Conservation (phyloP, 1,140 invertebrate genomes). For the Centruroides vittatus region DNA sequence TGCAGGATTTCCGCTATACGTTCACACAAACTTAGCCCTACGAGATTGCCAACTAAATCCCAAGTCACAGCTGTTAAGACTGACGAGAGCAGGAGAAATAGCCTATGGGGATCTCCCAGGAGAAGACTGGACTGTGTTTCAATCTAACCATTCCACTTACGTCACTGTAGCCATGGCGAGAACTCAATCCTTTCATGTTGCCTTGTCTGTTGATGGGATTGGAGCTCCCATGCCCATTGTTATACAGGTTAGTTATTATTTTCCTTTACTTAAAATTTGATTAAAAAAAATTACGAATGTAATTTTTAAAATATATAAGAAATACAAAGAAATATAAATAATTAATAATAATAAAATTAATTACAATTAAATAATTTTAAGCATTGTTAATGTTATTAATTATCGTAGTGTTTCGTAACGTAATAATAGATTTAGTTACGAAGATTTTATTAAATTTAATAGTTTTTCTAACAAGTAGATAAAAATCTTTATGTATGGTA, state of each 20-base stretch:
- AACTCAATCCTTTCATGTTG: constrained; percentile 6
- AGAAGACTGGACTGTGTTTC: constrained; percentile 87
- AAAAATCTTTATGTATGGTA: too few species aligned
- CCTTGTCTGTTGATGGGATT: too few species aligned
- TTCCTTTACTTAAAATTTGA: background rate
- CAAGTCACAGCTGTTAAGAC: constrained; percentile 66
- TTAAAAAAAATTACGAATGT: background rate
- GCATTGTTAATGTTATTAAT: too few species aligned
- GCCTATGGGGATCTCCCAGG: constrained; percentile 68
- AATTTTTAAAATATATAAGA: background rate
- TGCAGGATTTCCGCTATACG: constrained; percentile 64
- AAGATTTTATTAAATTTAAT: too few species aligned
- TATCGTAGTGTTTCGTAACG: too few species aligned
- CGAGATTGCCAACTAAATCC: constrained; percentile 78
- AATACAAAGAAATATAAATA: background rate
- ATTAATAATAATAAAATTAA: too few species aligned
- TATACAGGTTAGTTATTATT: background rate
- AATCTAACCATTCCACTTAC: constrained; percentile 81
- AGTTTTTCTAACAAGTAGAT: too few species aligned
- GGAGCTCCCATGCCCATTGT: background rate
- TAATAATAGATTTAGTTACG: too few species aligned
- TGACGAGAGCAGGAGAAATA: constrained; percentile 77
- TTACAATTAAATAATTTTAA: too few species aligned
- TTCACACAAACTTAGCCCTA: constrained; percentile 76
- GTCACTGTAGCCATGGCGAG: constrained; percentile 70